phyloP scores from a whole-genome alignment of 2,113 vertebrate genomes.

The Elachura formosa region DNA sequence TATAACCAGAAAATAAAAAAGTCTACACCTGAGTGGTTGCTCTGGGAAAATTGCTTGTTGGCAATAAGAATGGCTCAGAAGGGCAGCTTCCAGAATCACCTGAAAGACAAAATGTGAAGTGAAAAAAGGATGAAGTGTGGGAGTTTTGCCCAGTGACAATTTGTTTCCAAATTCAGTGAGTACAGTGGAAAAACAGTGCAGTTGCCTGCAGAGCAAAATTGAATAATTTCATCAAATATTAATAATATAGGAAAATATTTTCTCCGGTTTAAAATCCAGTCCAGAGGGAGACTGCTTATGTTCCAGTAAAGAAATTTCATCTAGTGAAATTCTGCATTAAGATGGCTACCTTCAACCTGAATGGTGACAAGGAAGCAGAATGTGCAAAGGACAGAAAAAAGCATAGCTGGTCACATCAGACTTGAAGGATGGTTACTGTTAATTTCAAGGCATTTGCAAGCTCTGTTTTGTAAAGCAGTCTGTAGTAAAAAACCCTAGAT shows the following conservation, averaged over 20 bases:
- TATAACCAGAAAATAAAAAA: neutral
- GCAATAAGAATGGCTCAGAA: neutral
- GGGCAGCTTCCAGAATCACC: neutral
- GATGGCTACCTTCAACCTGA: fast-evolving
- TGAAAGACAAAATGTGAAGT: neutral
- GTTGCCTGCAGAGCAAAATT: neutral
- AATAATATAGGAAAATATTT: neutral
- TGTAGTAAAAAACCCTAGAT: neutral
- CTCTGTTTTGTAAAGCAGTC: neutral
- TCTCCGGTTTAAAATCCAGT: neutral
- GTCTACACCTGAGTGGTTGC: neutral
- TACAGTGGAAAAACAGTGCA: neutral
- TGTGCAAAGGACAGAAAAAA: fast-evolving
- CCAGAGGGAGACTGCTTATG: neutral
- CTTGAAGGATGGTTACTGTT: neutral
- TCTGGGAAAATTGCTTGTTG: neutral
- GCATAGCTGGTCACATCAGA: neutral
- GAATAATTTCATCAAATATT: neutral
- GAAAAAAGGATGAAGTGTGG: neutral
- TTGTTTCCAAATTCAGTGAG: neutral
- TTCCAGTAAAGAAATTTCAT: neutral
- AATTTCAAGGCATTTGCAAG: neutral
- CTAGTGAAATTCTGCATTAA: neutral
- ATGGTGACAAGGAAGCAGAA: neutral
- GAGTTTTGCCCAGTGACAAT: neutral